Conservation (phyloP, 1,140 invertebrate genomes). For the Arctopsyche grandis region DNA sequence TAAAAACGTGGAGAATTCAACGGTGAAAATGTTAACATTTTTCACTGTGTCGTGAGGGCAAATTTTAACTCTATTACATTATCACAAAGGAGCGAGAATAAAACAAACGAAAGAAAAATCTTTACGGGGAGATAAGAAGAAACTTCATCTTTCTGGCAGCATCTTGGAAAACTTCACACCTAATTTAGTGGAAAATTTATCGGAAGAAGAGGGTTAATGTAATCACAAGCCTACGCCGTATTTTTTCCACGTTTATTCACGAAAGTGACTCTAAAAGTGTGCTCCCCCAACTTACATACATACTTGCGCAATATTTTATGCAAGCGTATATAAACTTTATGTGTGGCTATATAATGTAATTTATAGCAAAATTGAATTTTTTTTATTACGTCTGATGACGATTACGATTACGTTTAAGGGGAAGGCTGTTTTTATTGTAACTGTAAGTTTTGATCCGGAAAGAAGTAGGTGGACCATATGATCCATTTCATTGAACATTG, state of each 20-base stretch:
- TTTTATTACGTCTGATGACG: neutral
- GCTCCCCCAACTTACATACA: neutral
- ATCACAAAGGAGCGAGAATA: conserved; percentile 22
- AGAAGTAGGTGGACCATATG: conserved; percentile 21
- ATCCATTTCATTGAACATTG: neutral
- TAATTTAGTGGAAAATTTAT: conserved; percentile 47
- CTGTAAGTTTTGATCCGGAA: conserved; percentile 24
- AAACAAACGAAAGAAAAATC: conserved; percentile 43
- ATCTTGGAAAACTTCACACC: conserved; percentile 42
- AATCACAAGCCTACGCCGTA: conserved; percentile 31
- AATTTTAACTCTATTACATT: conserved; percentile 38
- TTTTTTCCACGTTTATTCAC: conserved; percentile 6
- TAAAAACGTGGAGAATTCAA: too few relatives aligned
- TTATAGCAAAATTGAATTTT: neutral
- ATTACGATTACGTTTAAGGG: neutral
- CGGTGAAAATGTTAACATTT: neutral
- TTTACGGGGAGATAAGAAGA: conserved; percentile 34
- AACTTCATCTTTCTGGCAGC: conserved; percentile 44
- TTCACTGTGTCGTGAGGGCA: neutral
- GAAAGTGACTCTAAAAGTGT: neutral
- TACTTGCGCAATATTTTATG: neutral
- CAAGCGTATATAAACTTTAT: neutral
- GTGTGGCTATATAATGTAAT: conserved; percentile 5
- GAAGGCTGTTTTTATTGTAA: conserved; percentile 24
- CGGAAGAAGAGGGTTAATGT: conserved; percentile 43